Conservation (phyloP, 2,113 vertebrate species). For the Poeciliopsis prolifica region DNA sequence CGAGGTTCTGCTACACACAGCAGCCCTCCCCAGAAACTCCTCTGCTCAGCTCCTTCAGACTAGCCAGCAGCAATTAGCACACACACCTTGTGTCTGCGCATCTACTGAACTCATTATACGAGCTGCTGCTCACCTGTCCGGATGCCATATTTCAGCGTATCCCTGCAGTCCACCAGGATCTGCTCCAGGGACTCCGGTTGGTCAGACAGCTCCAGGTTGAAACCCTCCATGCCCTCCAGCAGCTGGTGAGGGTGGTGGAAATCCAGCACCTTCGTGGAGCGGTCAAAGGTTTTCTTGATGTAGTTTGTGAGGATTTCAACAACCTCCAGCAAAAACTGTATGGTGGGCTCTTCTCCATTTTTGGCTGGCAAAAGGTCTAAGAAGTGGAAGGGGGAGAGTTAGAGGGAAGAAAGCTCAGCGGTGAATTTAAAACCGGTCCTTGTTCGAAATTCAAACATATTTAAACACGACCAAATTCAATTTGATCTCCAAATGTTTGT, state of each 20-base stretch:
- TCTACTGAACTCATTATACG: too few relatives aligned
- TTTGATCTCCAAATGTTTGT: not conserved
- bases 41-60: too few relatives aligned
- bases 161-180: constrained; percentile 98
- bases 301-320: constrained; percentile 98
- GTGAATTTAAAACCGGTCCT: not conserved
- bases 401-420: not conserved
- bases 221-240: constrained; percentile 97
- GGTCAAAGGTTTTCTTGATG: constrained; percentile 95
- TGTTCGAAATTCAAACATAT: too few relatives aligned
- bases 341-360: constrained; percentile 95
- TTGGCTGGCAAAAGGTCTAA: constrained; percentile 95
- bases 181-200: constrained; percentile 98
- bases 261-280: constrained; percentile 97
- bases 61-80: too few relatives aligned
- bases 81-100: too few relatives aligned
- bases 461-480: not conserved
- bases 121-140: constrained; percentile 86
- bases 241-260: constrained; percentile 98
- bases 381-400: accelerated
- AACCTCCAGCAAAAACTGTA: constrained; percentile 94
- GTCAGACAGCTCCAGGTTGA: constrained; percentile 97
- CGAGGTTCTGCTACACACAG: too few relatives aligned
- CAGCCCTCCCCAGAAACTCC: too few relatives aligned
- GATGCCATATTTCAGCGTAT: constrained; percentile 97